phyloP scores from a whole-genome alignment of 2,797 vertebrate genomes.

The Novumbra hubbsi region DNA sequence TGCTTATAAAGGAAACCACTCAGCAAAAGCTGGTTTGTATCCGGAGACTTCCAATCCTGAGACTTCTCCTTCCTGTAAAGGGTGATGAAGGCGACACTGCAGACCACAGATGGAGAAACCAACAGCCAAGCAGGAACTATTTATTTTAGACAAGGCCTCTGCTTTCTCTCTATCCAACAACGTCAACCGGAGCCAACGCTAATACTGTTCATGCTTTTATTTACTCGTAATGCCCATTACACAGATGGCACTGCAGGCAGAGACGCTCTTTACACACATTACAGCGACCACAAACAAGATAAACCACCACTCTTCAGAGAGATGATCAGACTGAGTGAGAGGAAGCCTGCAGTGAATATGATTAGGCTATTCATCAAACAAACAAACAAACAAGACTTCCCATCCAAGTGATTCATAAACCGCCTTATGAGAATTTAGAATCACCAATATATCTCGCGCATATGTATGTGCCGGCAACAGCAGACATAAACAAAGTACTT shows the following conservation, averaged over 20 bases:
- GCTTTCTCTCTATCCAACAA: constrained; percentile 52
- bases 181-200: constrained; percentile 47
- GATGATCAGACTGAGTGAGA: constrained; percentile 54
- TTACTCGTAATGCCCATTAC: constrained; percentile 66
- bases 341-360: constrained; percentile 58
- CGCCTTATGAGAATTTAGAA: constrained; percentile 34
- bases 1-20: constrained; percentile 54
- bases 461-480: neutral
- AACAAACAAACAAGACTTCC: constrained; percentile 27
- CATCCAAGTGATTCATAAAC: constrained; percentile 29
- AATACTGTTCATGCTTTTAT: constrained; percentile 65
- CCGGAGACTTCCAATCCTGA: constrained; percentile 42
- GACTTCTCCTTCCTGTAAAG: constrained; percentile 29
- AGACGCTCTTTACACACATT: constrained; percentile 71
- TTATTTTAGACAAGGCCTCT: constrained; percentile 30
- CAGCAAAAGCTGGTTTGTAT: constrained; percentile 53
- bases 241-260: constrained; percentile 51
- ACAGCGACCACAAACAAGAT: constrained; percentile 65
- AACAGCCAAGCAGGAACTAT: neutral
- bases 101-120: neutral
- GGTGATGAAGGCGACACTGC: neutral
- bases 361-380: constrained; percentile 64
- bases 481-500: neutral
- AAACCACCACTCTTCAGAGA: constrained; percentile 63
- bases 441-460: constrained; percentile 9